Conservation (phyloP, 2,888 invertebrate genomes). For the Atethmia centrago region DNA sequence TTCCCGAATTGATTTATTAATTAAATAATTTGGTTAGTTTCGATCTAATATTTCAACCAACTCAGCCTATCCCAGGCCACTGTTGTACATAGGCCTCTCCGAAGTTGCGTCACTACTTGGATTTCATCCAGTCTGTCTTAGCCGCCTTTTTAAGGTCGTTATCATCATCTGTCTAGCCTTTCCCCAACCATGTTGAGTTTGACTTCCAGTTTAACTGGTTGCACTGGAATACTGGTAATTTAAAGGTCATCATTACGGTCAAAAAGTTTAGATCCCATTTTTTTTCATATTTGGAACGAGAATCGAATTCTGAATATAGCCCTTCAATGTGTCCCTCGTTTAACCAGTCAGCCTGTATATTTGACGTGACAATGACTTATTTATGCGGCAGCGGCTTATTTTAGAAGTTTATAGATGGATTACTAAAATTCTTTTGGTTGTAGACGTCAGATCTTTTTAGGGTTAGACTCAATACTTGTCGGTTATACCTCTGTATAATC, state of each 20-base stretch:
- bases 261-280: background rate
- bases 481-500: no score
- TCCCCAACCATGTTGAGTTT: no score
- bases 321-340: slow-evolving; percentile 25
- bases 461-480: slow-evolving; percentile 30
- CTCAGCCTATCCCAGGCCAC: no score
- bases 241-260: background rate
- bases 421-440: slow-evolving; percentile 35
- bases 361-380: slow-evolving; percentile 54
- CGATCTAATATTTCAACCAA: no score
- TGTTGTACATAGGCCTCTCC: no score
- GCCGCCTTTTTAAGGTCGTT: no score
- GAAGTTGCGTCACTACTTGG: no score
- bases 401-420: slow-evolving; percentile 45
- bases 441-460: slow-evolving; percentile 21
- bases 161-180: no score
- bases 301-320: background rate
- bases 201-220: background rate
- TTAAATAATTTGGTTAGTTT: no score
- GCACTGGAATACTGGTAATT: background rate
- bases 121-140: no score
- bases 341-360: slow-evolving; percentile 6
- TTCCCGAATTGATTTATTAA: no score
- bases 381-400: slow-evolving; percentile 33
- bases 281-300: background rate